Base-by-base conservation (phyloP, 2,113 vertebrate genomes). In the Eupsittula cactorum region DNA sequence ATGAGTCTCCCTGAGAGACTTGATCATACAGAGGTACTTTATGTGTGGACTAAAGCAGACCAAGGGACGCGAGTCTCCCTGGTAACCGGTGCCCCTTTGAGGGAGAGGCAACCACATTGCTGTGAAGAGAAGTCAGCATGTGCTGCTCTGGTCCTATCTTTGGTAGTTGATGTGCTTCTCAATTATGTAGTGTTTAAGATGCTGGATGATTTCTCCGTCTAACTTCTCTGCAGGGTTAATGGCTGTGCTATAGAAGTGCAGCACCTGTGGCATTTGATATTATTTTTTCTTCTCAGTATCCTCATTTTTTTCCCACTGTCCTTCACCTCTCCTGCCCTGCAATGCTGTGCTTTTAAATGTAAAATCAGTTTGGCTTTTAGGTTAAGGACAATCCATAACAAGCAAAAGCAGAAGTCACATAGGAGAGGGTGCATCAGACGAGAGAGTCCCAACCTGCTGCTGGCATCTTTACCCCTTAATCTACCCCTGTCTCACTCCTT, bases 81-180 rank as follows among this genome's bases (percentile, higher is more conserved):
- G 3, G 37, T 15, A 25, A 8, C 41, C 2, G 19, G 27, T 4
- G 14, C 0, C 5, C 3, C 3, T 64, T 6, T 33, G 79, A 50
- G 47, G 23, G 31, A 82, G 7, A 65, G 16, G 21, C 35, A 73
- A 44, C 10, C 35, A 9, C 9, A 0, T 2, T 41, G 29, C 42
- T 52, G 39, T 25, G 35, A 62, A 60, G 20, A 29, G 33, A 57
- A 60, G 52, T 16, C 27, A 5, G 15, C 1, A 10, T 35, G 47
- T 42, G 80, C 76, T 70, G n/a, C 33, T 35, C 47, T 18, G 19
- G 2, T 4, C 31, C 33, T 50, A 9, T 10, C 77, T 35, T 13
- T 42, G 55, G 55, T 28, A 46, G 23, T 1, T 63, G 69, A 8
- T 69, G 39, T 74, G 64, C 11, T 63, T 65, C 37, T 31, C 44